phyloP scores from a whole-genome alignment of 2,797 vertebrate species.

The Anisognathus igniventris region DNA sequence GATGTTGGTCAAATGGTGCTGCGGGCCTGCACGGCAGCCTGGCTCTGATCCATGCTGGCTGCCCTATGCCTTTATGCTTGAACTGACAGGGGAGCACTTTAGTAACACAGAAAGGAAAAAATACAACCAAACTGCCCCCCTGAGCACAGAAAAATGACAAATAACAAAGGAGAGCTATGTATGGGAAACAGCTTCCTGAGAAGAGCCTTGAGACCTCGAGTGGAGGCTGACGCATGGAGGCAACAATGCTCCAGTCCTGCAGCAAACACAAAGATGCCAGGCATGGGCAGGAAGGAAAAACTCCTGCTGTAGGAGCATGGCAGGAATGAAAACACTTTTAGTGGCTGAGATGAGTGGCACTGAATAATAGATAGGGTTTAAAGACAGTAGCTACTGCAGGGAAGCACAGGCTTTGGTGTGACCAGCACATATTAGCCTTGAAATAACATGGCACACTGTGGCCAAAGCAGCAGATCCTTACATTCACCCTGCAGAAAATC shows the following conservation, averaged over 20 bases:
- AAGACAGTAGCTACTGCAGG: not conserved
- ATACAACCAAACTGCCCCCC: not conserved
- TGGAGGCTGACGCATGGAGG: rapidly evolving
- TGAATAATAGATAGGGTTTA: not conserved
- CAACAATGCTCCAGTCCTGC: not conserved
- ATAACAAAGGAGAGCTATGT: not conserved
- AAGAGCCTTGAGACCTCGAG: not conserved
- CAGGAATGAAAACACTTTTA: not conserved
- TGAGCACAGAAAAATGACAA: not conserved
- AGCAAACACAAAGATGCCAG: not conserved
- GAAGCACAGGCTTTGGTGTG: not conserved
- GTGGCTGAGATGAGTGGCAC: not conserved
- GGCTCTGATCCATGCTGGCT: not conserved
- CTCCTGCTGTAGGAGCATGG: not conserved
- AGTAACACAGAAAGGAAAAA: not conserved
- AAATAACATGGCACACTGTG: not conserved
- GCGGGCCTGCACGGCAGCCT: not conserved
- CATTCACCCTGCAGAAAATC: not conserved
- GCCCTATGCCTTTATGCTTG: not conserved
- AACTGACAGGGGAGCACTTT: not conserved
- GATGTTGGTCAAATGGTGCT: not conserved
- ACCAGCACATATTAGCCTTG: not conserved
- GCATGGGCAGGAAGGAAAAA: not conserved
- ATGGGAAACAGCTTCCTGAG: not conserved
- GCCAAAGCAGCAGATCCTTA: not conserved